Base-by-base conservation (phyloP, 2,113 vertebrate genomes). In the Ophiodon elongatus region DNA sequence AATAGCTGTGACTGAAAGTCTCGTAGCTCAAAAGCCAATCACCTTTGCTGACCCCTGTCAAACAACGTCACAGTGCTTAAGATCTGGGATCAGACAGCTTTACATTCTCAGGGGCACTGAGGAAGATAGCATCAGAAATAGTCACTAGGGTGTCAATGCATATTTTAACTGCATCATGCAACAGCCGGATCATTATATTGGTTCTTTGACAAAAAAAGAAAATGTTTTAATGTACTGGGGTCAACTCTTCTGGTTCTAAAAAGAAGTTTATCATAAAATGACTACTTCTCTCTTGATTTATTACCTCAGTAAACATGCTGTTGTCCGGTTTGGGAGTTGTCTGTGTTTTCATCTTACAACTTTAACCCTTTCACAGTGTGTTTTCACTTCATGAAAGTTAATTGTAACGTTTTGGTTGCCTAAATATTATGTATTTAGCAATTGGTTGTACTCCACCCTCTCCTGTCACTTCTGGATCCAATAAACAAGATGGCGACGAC, bases 1-100 rank as follows among this genome's bases (percentile, higher is more conserved):
- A 92, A 85, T 87, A 62, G 64, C 70, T n/a, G 54, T 3, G 29
- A 57, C 57, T 85, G 35, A 35, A 82, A 80, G 68, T 76, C 76
- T 68, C 15, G 72, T 65, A 59, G 76, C 75, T 84, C 66, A 17
- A 5, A 10, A 82, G 85, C 79, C 68, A 66, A 15, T 84, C 84
- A 77, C 82, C 76, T 76, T 27, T 60, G 25, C 68, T 82, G 88
- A 76, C 80, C 80, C 56, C 39, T 65, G 56, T 85, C 79, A 78
- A 62, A 73, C 85, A 76, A 45, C 66, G 72, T 68, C 70, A 41
- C 62, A 79, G 82, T n/a, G 37, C 66, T 83, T 87, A 54, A 56
- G 73, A 72, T 39, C 33, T 52, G 75, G 62, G 39, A 75, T 83
- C 71, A 86, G 31, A 68, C 21, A 37, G 29, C 47, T 78, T 67